These are phyloP conservation scores for Conopomorpha cramerella DNA, from an alignment of 1,140 invertebrate genomes.

Conservation along the genomic window DNA sequence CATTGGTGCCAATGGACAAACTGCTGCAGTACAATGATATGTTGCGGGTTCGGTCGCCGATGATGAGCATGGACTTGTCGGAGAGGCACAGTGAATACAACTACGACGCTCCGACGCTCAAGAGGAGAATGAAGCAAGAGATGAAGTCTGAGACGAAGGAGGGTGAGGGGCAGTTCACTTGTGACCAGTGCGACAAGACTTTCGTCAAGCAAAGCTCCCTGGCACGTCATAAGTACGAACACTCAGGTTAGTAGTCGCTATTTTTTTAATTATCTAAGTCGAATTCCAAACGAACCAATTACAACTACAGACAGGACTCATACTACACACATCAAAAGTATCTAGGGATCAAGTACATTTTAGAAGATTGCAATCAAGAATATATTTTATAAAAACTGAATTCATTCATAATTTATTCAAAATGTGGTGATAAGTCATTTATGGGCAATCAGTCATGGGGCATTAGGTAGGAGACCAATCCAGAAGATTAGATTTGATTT, in stretches of 20 bases:
- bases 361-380: no score
- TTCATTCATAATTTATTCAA: no score
- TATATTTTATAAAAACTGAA: no score
- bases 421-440: no score
- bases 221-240: slow-evolving; percentile 98
- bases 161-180: slow-evolving; percentile 86
- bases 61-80: slow-evolving; percentile 58
- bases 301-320: no score
- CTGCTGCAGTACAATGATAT: slow-evolving; percentile 66
- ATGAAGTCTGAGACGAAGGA: slow-evolving; percentile 53
- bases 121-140: slow-evolving; percentile 73
- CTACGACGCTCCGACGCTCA: slow-evolving; percentile 43
- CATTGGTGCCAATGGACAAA: slow-evolving; percentile 64
- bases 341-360: no score
- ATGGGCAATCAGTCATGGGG: no score
- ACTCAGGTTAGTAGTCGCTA: slow-evolving; percentile 96
- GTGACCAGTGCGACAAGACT: slow-evolving; percentile 98
- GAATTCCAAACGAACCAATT: no score
- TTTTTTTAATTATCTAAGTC: slow-evolving; percentile 1
- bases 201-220: slow-evolving; percentile 99
- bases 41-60: slow-evolving; percentile 53
- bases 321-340: no score
- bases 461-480: no score
- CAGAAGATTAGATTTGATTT: no score
- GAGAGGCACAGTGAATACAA: slow-evolving; percentile 60